These are phyloP conservation scores for Chaetodon trifascialis DNA, from an alignment of 2,113 vertebrate genomes.

Conservation along the genomic window DNA sequence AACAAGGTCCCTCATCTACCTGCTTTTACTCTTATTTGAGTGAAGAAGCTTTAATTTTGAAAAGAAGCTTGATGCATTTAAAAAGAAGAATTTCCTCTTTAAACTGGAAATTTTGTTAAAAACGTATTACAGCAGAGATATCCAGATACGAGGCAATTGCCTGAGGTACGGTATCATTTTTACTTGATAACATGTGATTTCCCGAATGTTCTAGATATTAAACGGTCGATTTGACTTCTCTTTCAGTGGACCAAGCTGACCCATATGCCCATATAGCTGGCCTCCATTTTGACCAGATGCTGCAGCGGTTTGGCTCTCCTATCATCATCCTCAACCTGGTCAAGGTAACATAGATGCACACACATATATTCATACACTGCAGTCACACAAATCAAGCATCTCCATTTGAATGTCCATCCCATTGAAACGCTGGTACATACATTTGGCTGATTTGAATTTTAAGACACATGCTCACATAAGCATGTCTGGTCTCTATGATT, in stretches of 20 bases:
- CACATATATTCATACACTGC: not conserved
- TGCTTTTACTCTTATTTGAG: not conserved
- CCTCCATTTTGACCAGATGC: slow-evolving; percentile 99
- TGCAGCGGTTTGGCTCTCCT: slow-evolving; percentile 97
- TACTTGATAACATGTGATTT: not conserved
- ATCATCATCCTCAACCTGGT: slow-evolving; percentile 99
- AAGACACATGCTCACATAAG: not conserved
- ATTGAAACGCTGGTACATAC: too few relatives aligned
- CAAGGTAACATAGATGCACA: slow-evolving; percentile 86
- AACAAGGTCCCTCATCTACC: not conserved
- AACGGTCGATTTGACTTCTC: slow-evolving; percentile 19
- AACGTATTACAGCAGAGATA: not conserved
- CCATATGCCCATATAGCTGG: slow-evolving; percentile 94
- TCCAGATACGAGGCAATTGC: not conserved
- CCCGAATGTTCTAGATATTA: not conserved
- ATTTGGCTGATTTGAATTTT: too few relatives aligned
- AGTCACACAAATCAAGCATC: too few relatives aligned
- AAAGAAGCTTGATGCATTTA: not conserved
- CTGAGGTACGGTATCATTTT: not conserved
- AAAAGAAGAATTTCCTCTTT: too few relatives aligned
- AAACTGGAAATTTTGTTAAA: too few relatives aligned
- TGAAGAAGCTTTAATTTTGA: not conserved
- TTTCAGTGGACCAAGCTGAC: slow-evolving; percentile 97
- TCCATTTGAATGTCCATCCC: too few relatives aligned
- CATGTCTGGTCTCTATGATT: not conserved